Base-by-base conservation (phyloP, 2,113 vertebrate genomes). In the Illadopsis cleaveri region DNA sequence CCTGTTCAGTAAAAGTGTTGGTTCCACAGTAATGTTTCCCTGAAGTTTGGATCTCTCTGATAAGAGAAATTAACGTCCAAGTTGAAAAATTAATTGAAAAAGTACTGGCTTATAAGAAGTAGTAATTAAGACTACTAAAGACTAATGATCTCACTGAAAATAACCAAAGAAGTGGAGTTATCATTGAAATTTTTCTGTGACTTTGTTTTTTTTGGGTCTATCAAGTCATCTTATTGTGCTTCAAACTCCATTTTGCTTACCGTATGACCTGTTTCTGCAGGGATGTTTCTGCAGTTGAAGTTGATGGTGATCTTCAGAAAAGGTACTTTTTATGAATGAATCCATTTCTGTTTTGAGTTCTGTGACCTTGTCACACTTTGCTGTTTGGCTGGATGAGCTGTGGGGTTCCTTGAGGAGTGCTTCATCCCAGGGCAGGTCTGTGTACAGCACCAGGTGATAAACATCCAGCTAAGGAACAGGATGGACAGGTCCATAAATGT, bases 271-370 rank as follows among this genome's bases (percentile, higher is more conserved):
- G 31, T 96, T 96, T 93, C 93, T 95, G 47, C 86, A 99, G 98
- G 96, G 98, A 98, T 89, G 61, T 42, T 62, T 62, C 61, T 42
- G 64, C 97, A 69, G 94, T 94, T 96, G 98, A 98, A 76, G 97
- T 86, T 81, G 98, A 98, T 97, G 98, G 98, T 57, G 98, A 99
- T 38, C 96, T 98, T 76, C 98, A 98, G 92, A 98, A 98, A 94
- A 98, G 98, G 98, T 99, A 97, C 30, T 27, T 80, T 28, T 78
- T 44, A 25, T 69, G 33, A 71, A 37, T 44, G 0, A 73, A 48
- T 47, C 15, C 1, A 1, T 89, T 77, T 60, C 19, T 90, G 20
- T 9, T 86, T 90, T 86, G 50, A 44, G 21, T 73, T 45, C 33
- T 80, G 8, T 65, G 22, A 71, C 18, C 18, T 16, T 17, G 30